Percentiles rank a stretch among this genome's conserved stretches.
phyloP scores from a whole-genome alignment of 2,797 vertebrate genomes.

The Peromyscus eremicus region DNA sequence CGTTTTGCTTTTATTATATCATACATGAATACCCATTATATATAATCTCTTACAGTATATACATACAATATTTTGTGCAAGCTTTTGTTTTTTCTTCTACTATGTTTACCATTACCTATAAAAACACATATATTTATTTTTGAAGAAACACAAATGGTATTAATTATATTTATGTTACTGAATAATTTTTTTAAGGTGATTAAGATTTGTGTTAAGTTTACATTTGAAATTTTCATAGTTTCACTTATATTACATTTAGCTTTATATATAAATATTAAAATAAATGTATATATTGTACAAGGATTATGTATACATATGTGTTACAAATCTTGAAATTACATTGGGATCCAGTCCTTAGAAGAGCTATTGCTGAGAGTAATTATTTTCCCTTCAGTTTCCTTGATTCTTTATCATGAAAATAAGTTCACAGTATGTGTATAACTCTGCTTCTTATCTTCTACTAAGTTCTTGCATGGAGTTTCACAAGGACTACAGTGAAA shows the following conservation, averaged over 20 bases:
- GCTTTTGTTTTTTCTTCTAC: neutral
- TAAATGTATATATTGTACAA: neutral
- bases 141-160: neutral
- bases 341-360: neutral
- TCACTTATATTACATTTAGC: neutral
- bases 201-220: neutral
- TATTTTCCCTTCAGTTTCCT: neutral
- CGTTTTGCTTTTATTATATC: neutral
- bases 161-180: neutral
- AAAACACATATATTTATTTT: neutral
- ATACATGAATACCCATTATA: neutral
- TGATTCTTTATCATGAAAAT: neutral
- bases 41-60: neutral
- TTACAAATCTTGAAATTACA: neutral
- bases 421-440: neutral
- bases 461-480: neutral
- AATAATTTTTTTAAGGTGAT: neutral
- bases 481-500: neutral
- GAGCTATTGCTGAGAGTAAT: neutral
- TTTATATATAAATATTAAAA: neutral
- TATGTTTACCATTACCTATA: neutral
- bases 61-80: neutral
- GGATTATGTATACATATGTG: neutral
- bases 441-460: neutral
- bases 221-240: neutral